Evolutionary conservation across 2,113 vertebrate genomes (phyloP).

Genomic region (Edolisoma coerulescens): DNA sequence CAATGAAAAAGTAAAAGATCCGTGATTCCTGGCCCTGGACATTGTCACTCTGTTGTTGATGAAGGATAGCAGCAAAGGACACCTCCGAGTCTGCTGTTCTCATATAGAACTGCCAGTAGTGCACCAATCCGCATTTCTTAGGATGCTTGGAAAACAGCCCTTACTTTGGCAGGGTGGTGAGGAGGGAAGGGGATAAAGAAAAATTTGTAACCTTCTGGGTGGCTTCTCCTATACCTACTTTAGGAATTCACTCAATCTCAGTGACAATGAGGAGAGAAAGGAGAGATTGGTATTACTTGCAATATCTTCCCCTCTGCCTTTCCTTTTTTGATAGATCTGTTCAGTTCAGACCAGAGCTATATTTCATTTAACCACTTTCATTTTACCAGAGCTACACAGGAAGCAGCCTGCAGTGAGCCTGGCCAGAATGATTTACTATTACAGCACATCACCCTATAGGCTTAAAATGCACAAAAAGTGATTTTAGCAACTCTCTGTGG

Average conservation of each 20-base stretch:
- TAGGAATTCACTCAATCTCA: background rate
- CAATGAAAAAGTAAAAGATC: background rate
- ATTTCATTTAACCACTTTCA: background rate
- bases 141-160: background rate
- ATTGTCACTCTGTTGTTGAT: background rate
- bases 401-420: background rate
- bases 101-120: background rate
- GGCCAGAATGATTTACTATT: background rate
- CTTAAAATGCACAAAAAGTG: background rate
- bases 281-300: background rate
- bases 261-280: background rate
- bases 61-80: background rate
- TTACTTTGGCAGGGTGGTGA: rapidly evolving
- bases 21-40: background rate
- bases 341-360: background rate
- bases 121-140: background rate
- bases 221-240: background rate
- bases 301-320: background rate
- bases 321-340: background rate
- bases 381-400: background rate
- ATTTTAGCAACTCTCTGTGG: background rate
- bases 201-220: background rate
- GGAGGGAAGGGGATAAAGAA: background rate
- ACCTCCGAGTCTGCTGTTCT: rapidly evolving
- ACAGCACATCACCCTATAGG: background rate